Evolutionary conservation across 2,888 invertebrate species (phyloP).

Genomic region (Panorpa germanica): DNA sequence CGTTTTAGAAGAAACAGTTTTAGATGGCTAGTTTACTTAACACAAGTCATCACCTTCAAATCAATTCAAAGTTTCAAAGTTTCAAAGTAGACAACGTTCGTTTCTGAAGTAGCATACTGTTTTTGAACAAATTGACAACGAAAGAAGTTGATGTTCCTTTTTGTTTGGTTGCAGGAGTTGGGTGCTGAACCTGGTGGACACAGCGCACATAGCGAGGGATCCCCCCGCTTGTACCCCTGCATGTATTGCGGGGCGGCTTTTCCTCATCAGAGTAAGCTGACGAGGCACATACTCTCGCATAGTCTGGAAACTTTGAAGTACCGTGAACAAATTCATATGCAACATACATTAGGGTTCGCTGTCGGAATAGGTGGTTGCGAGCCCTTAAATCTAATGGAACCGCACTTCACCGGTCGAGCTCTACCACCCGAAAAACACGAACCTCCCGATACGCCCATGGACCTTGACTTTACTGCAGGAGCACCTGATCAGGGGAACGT

Average conservation of each 20-base stretch:
- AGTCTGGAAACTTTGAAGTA: conserved; percentile 76
- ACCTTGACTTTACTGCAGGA: conserved; percentile 16
- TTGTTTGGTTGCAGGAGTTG: conserved; percentile 84
- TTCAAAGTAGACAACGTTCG: too few species aligned
- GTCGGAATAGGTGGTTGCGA: too few species aligned
- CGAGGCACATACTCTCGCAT: conserved; percentile 75
- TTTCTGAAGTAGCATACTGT: too few species aligned
- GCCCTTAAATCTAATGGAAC: conserved; percentile 20
- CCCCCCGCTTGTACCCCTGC: conserved; percentile 52
- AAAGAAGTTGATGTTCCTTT: conserved; percentile 83
- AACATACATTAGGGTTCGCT: conserved; percentile 16
- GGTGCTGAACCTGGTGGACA: too few species aligned
- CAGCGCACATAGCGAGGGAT: too few species aligned
- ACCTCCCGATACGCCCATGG: conserved; percentile 19
- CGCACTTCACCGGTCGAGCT: conserved; percentile 24
- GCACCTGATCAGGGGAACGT: conserved; percentile 48
- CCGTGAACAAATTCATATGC: conserved; percentile 41
- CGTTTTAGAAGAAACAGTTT: too few species aligned
- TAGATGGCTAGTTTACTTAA: too few species aligned
- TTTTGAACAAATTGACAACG: conserved; percentile 28
- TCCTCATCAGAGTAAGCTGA: conserved; percentile 80
- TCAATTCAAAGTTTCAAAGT: too few species aligned
- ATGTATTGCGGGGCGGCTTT: conserved; percentile 80
- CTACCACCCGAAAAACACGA: conserved; percentile 20
- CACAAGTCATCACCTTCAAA: too few species aligned